Base-by-base conservation (phyloP, 2,888 invertebrate species). In the Cheilosia pagana region DNA sequence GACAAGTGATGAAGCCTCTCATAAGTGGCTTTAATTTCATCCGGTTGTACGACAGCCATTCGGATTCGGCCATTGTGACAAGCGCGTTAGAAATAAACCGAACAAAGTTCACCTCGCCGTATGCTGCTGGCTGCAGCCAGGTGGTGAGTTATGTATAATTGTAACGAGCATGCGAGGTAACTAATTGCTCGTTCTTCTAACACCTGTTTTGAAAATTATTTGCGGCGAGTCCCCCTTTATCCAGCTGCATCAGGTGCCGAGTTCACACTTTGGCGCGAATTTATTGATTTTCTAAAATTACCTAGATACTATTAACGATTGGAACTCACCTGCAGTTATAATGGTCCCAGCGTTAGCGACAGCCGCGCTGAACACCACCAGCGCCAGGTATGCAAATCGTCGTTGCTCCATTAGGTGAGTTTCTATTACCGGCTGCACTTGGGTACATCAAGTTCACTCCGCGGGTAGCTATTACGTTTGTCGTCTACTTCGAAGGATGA, bases 281-380 rank as follows among this genome's bases (percentile, higher is more conserved):
- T 77, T 65, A 81, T 68, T 57, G 65, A 21, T 10, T 25, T 62
- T 48, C 14, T 55, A 31, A 60, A 59, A 62, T 50, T n/a, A 16
- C n/a, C n/a, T n/a, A n/a, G n/a, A n/a, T n/a, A n/a, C 45, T 52
- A 81, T 63, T 28, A 28, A 35, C 25, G 45, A 59, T 83, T 68
- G 52, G 31, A 19, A 71, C 85, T 85, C 50, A 85, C 85, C 85
- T 81, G 85, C 81, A 35, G 71, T 71, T 71, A 85, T 62, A 60
- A 81, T 81, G 41, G 85, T 76, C 10, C 85, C 85, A 52, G 71
- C 85, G 7, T 2, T 55, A 55, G 53, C 71, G 14, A 75, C n/a
- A 21, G 67, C 19, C 25, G 28, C 55, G 21, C 62, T 45, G 14
- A 71, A 43, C 48, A 43, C 39, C 41, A 71, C 35, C 48, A 81